Percentiles rank a stretch among this genome's conserved stretches.
phyloP scores from a whole-genome alignment of 2,888 invertebrate species.

The Glaucopsyche alexis region DNA sequence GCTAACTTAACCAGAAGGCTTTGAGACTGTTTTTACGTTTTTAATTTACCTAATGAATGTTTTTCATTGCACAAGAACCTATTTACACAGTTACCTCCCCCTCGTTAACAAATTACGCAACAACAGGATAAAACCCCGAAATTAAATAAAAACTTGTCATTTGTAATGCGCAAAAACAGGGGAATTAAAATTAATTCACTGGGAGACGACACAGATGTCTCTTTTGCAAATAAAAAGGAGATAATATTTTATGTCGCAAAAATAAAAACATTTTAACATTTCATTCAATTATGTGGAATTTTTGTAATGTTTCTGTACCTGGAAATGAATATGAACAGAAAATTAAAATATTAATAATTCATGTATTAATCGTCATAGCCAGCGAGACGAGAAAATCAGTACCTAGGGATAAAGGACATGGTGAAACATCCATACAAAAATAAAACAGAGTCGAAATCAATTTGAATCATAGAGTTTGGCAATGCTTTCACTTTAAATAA shows the following conservation, averaged over 20 bases:
- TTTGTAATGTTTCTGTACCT: not conserved
- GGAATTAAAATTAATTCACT: not conserved
- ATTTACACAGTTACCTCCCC: not conserved
- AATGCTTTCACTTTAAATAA: no score
- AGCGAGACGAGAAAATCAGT: not conserved
- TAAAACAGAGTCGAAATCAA: no score
- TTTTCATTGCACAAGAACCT: not conserved
- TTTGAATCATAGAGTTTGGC: no score
- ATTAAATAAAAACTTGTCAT: not conserved
- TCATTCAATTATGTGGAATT: not conserved
- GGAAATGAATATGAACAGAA: not conserved
- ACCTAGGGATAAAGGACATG: not conserved
- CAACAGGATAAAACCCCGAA: not conserved
- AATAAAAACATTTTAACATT: not conserved
- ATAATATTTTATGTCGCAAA: not conserved
- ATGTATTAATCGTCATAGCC: not conserved
- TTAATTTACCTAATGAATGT: not conserved
- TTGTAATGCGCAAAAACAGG: not conserved
- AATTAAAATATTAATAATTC: conserved; percentile 1
- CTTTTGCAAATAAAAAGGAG: not conserved
- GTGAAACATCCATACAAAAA: no score
- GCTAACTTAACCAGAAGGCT: not conserved
- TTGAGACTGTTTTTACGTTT: not conserved
- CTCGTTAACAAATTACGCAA: not conserved
- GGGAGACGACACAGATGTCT: not conserved